These are phyloP conservation scores for Leptinotarsa juncta DNA, from an alignment of 2,888 invertebrate genomes.

Conservation along the genomic window DNA sequence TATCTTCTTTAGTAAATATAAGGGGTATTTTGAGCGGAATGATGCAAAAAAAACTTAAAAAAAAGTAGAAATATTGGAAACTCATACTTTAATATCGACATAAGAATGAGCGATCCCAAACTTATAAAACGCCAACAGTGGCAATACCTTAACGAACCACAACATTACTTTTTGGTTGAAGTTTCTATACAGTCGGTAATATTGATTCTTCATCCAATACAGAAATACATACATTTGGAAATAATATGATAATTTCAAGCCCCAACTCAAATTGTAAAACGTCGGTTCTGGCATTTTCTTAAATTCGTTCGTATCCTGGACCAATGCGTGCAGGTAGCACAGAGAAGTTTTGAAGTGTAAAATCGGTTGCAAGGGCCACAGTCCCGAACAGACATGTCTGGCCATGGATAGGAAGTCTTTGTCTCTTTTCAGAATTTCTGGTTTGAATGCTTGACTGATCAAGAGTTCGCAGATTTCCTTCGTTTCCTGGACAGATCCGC, in stretches of 20 bases:
- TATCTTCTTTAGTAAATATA: too few relatives aligned
- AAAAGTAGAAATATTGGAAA: too few relatives aligned
- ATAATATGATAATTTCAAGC: background rate
- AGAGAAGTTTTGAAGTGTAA: conserved; percentile 71
- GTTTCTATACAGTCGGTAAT: conserved; percentile 73
- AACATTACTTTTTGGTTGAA: conserved; percentile 70
- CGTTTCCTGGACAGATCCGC: conserved; percentile 73
- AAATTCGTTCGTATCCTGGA: conserved; percentile 44
- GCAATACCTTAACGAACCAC: conserved; percentile 75
- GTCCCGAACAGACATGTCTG: conserved; percentile 73
- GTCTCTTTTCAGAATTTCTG: conserved; percentile 71
- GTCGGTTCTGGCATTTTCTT: conserved; percentile 14
- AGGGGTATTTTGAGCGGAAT: too few relatives aligned
- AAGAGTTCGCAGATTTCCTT: conserved; percentile 71
- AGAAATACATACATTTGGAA: conserved; percentile 19
- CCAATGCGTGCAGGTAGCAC: conserved; percentile 59
- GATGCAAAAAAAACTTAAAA: too few relatives aligned
- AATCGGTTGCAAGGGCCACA: conserved; percentile 76
- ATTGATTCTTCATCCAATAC: conserved; percentile 55
- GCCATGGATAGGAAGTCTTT: conserved; percentile 77
- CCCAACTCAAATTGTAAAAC: background rate
- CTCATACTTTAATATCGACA: conserved; percentile 9
- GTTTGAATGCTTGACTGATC: conserved; percentile 72
- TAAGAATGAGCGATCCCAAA: conserved; percentile 17
- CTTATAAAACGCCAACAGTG: conserved; percentile 75